Conservation (phyloP, 2,797 vertebrate genomes). For the Okamejei kenojei region DNA sequence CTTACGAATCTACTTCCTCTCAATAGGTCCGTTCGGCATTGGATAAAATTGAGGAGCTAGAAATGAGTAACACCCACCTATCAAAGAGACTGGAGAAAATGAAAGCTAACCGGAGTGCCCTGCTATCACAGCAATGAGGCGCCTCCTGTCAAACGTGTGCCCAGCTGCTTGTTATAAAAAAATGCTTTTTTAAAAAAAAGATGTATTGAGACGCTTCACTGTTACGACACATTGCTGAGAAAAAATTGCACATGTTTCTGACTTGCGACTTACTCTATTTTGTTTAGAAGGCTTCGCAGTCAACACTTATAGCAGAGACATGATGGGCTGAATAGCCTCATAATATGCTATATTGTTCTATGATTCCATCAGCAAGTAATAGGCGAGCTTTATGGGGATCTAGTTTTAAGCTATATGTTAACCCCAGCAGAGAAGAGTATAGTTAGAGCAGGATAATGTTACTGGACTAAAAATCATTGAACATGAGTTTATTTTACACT, state of each 20-base stretch:
- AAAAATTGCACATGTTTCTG: constrained; percentile 28
- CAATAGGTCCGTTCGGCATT: constrained; percentile 77
- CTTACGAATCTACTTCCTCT: neutral
- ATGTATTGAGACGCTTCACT: constrained; percentile 28
- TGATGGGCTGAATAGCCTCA: neutral
- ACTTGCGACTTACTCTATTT: constrained; percentile 2
- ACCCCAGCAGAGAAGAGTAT: neutral
- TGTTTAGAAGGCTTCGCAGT: constrained; percentile 3
- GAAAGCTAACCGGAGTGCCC: constrained; percentile 75
- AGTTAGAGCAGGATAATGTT: neutral
- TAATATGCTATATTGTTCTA: neutral
- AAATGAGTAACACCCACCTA: constrained; percentile 86
- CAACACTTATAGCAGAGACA: neutral
- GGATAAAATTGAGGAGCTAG: constrained; percentile 89
- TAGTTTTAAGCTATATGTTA: constrained; percentile 16
- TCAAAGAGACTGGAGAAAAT: constrained; percentile 90
- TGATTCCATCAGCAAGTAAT: constrained; percentile 29
- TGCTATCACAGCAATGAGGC: constrained; percentile 69
- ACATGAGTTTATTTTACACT: neutral
- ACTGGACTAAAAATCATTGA: neutral
- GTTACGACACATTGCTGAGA: constrained; percentile 31
- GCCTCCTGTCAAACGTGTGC: constrained; percentile 9
- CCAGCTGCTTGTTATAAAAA: neutral
- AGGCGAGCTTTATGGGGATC: constrained; percentile 3
- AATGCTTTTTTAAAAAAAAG: constrained; percentile 6